Base-by-base conservation (phyloP, 2,888 invertebrate species). In the Cheilosia vulpina region DNA sequence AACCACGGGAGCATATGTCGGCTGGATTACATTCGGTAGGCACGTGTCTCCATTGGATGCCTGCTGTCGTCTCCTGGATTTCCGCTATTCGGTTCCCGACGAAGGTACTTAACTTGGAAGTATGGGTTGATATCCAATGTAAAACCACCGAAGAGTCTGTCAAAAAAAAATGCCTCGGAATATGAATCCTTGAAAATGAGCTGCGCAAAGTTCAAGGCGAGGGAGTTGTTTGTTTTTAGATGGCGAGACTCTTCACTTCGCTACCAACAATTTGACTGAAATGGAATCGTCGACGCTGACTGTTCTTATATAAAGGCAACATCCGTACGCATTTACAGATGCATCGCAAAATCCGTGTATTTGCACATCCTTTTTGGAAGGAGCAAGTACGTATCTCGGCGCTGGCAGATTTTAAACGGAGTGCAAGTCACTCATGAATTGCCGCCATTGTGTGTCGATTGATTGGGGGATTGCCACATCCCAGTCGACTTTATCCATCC, bases 341-440 rank as follows among this genome's bases (percentile, higher is more conserved):
- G 65, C 79, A 24, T 80, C 73, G 6, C 53, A 53, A 19, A 81
- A 69, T 24, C 81, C 63, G 17, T 75, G 65, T 7, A 69, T 52
- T 17, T 68, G 45, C 2, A 43, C 5, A 19, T 2, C 5, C 6
- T n/a, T 47, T 6, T 19, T 47, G 47, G 9, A 47, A 4, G 19
- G 19, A n/a, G 47, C 47, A 0, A 47, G 47, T 6, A 19, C 47
- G 19, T 17, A 47, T 9, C 47, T 47, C 4, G 47, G 47, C n/a
- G 17, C 47, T 4, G 47, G 47, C 5, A 45, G 2, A 45, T 45
- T 45, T 45, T 45, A 2, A n/a, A 45, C n/a, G 1, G n/a, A 45
- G 17, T 13, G 45, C 45, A 13, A n/a, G n/a, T 45, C 45, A 45
- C 45, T 45, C 45, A 45, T 15, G 4, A 24, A 24, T 24, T 24